phyloP scores from a whole-genome alignment of 2,888 invertebrate species.

The Megaustenia siamemsis region DNA sequence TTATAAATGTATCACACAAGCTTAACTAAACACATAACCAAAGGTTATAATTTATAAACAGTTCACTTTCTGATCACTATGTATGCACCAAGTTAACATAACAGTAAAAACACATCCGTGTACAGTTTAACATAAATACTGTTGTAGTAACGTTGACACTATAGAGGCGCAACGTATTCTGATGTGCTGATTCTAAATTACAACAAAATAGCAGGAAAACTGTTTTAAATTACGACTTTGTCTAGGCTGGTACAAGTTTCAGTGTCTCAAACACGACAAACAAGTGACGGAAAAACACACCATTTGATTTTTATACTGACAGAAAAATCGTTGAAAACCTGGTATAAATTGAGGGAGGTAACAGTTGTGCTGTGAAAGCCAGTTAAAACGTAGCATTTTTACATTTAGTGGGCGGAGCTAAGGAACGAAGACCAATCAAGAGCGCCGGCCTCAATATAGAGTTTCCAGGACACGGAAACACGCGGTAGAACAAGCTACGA shows the following conservation, averaged over 20 bases:
- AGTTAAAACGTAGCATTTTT: not conserved
- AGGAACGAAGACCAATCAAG: not conserved
- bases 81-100: too few species aligned
- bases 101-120: too few species aligned
- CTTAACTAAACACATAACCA: not conserved
- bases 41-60: not conserved
- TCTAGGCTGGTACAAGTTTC: not conserved
- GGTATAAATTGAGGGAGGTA: not conserved
- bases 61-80: not conserved
- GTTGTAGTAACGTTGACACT: too few species aligned
- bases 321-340: slow-evolving; percentile 12
- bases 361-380: not conserved
- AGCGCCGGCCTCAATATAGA: not conserved
- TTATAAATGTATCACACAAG: not conserved
- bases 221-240: too few species aligned
- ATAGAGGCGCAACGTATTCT: too few species aligned
- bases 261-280: not conserved
- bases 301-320: not conserved
- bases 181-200: too few species aligned
- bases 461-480: too few species aligned
- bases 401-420: not conserved
- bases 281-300: slow-evolving; percentile 4
- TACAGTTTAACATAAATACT: too few species aligned
- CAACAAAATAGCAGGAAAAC: too few species aligned
- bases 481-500: too few species aligned